Percentiles rank a stretch among this genome's conserved stretches.
phyloP scores from a whole-genome alignment of 2,888 invertebrate species.

The Tuta absoluta region DNA sequence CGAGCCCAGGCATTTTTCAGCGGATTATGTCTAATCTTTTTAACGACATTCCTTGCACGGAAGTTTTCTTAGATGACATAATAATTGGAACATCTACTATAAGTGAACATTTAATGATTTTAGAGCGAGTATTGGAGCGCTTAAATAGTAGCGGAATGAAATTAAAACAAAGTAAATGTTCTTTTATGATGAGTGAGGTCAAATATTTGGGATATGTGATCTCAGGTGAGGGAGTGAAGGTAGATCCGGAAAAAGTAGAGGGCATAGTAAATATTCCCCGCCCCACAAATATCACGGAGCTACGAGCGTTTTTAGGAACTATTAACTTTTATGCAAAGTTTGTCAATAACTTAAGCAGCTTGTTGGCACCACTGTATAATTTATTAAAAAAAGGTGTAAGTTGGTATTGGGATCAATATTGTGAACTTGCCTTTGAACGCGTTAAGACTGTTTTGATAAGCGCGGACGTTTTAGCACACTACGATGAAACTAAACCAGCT shows the following conservation, averaged over 20 bases:
- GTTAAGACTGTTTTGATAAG: slow-evolving; percentile 16
- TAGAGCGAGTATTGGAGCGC: neutral
- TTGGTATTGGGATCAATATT: slow-evolving; percentile 30
- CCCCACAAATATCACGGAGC: slow-evolving; percentile 28
- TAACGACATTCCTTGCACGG: too few relatives aligned
- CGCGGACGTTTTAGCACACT: slow-evolving; percentile 23
- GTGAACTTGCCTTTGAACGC: slow-evolving; percentile 19
- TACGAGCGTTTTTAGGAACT: slow-evolving; percentile 33
- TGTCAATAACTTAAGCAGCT: slow-evolving; percentile 31
- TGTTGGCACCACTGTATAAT: slow-evolving; percentile 29
- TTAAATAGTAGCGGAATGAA: slow-evolving; percentile 20
- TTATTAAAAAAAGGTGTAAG: slow-evolving; percentile 31
- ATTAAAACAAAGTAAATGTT: slow-evolving; percentile 26
- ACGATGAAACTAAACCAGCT: neutral
- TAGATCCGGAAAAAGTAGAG: neutral
- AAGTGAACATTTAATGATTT: neutral
- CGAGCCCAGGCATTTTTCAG: too few relatives aligned
- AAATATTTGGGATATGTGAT: slow-evolving; percentile 23
- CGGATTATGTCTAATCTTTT: too few relatives aligned
- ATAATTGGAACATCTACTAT: too few relatives aligned
- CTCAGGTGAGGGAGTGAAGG: neutral
- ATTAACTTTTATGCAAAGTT: slow-evolving; percentile 35
- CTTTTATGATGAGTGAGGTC: slow-evolving; percentile 16
- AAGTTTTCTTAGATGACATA: too few relatives aligned
- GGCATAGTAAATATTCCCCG: slow-evolving; percentile 19